Evolutionary conservation across 2,113 vertebrate species (phyloP).

Genomic region (Mus musculus): GRCm39 chr4:103051501-103052000

Average conservation of each 20-base stretch:
- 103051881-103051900: not conserved
- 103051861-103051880: not conserved
- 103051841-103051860: not conserved
- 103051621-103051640: not conserved
- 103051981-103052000: not conserved
- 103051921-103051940: not conserved
- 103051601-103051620: not conserved
- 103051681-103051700: not conserved
- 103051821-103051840: not conserved
- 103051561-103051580: not conserved
- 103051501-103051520: not conserved
- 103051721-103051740: not conserved
- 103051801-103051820: not conserved
- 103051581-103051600: not conserved
- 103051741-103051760: not conserved
- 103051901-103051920: not conserved
- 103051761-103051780: not conserved
- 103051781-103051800: not conserved
- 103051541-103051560: not conserved
- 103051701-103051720: not conserved
- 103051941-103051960: not conserved
- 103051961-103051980: not conserved
- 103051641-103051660: conserved; percentile 13
- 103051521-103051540: not conserved
- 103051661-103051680: not conserved